phyloP scores from a whole-genome alignment of 2,113 vertebrate species.

The Gopherus evgoodei region DNA sequence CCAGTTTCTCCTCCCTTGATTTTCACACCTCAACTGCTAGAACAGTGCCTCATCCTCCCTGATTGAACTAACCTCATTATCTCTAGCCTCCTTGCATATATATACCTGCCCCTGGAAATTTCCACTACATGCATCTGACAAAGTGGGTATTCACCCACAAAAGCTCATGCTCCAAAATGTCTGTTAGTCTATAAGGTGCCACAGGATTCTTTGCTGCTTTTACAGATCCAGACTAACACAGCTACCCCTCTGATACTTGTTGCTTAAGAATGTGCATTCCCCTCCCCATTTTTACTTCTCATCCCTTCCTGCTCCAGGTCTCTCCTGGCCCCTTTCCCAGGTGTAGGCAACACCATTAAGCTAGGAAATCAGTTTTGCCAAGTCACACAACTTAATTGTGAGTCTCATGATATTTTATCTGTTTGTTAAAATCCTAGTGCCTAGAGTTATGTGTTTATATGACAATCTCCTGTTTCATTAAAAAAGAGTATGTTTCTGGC shows the following conservation, averaged over 20 bases:
- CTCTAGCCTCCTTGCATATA: too few species aligned
- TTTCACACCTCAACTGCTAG: too few species aligned
- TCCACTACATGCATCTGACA: too few species aligned
- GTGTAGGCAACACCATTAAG: not conserved
- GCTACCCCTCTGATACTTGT: not conserved
- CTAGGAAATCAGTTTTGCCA: conserved; percentile 35
- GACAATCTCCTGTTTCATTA: conserved; percentile 2
- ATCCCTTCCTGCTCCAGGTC: conserved; percentile 14
- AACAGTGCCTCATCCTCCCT: too few species aligned
- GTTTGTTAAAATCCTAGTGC: not conserved
- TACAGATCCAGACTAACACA: too few species aligned
- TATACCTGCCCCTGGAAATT: too few species aligned
- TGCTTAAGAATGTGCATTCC: not conserved
- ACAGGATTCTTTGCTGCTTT: too few species aligned
- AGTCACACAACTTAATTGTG: not conserved
- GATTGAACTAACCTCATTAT: too few species aligned
- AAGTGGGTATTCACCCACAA: too few species aligned
- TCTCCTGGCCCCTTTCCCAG: conserved; percentile 7
- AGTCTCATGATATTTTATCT: conserved; percentile 4
- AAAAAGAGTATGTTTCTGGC: conserved; percentile 5
- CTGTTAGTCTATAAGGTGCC: too few species aligned
- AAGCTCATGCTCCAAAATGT: too few species aligned
- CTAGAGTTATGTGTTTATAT: conserved; percentile 30
- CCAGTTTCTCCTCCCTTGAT: too few species aligned
- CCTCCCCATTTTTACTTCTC: conserved; percentile 19